These are phyloP conservation scores for Pocillopora verrucosa DNA, from an alignment of 64 coral and sea anemone species.

Conservation along the genomic window DNA sequence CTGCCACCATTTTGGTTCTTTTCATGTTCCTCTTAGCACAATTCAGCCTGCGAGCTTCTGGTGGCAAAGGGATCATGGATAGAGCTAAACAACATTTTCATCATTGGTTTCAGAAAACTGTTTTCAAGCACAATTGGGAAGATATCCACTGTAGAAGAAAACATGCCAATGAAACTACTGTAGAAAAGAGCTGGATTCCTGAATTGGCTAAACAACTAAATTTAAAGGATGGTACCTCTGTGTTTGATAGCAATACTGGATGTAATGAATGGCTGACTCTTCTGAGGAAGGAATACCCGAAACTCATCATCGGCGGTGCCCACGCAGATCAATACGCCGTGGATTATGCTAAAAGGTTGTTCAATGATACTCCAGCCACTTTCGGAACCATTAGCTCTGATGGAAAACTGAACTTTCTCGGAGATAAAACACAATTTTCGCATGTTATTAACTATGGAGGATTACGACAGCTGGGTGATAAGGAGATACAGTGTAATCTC, in stretches of 20 bases:
- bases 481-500: constrained; percentile 58
- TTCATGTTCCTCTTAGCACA: constrained; percentile 73
- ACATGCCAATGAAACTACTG: constrained; percentile 56
- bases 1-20: constrained; percentile 47
- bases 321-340: constrained; percentile 72
- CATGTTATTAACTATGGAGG: constrained; percentile 91
- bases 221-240: constrained; percentile 50
- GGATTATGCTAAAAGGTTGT: constrained; percentile 81
- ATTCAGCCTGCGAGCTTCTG: constrained; percentile 51
- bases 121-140: constrained; percentile 91
- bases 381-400: constrained; percentile 47
- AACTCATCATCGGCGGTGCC: constrained; percentile 67
- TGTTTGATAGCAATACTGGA: constrained; percentile 85
- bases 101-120: constrained; percentile 82
- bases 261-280: constrained; percentile 81
- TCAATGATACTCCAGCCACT: constrained; percentile 60
- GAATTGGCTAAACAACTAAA: constrained; percentile 76
- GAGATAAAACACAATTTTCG: constrained; percentile 9
- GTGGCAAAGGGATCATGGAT: constrained; percentile 41
- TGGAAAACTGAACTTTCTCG: neutral
- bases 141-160: constrained; percentile 67
- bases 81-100: constrained; percentile 60
- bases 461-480: constrained; percentile 46
- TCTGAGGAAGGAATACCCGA: constrained; percentile 58
- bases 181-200: constrained; percentile 55